Evolutionary conservation across 2,113 vertebrate species (phyloP).

Genomic region (Paramisgurnus dabryanus): DNA sequence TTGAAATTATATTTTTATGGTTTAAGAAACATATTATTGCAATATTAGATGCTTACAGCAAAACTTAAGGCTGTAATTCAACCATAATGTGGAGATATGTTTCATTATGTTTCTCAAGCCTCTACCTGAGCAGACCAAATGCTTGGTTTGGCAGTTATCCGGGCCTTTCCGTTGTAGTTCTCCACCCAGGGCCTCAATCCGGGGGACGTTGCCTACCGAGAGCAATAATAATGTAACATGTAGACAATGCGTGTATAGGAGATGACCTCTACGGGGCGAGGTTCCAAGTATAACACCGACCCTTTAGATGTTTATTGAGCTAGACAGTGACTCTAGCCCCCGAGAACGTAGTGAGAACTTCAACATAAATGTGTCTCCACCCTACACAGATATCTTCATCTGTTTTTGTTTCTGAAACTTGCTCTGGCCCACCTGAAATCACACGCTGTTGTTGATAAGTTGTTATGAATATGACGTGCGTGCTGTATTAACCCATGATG

Average conservation of each 20-base stretch:
- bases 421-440: constrained; percentile 5
- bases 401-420: constrained; percentile 1
- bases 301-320: constrained; percentile 65
- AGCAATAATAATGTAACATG: constrained; percentile 35
- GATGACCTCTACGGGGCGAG: constrained; percentile 57
- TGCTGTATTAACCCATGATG: neutral
- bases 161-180: constrained; percentile 23
- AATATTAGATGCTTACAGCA: neutral
- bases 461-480: neutral
- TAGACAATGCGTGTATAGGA: constrained; percentile 29
- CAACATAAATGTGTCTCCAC: constrained; percentile 21
- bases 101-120: neutral
- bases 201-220: constrained; percentile 32
- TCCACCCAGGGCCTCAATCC: constrained; percentile 5
- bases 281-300: constrained; percentile 59
- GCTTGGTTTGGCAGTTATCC: constrained; percentile 36
- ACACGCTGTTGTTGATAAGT: neutral
- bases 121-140: neutral
- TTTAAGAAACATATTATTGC: neutral
- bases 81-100: neutral
- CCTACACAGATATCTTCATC: constrained; percentile 47
- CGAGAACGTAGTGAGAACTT: constrained; percentile 36
- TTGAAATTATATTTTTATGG: too few relatives aligned
- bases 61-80: neutral
- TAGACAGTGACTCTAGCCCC: constrained; percentile 55